These are phyloP conservation scores for Pogonus chalceus DNA, from an alignment of 1,140 invertebrate species.

Conservation along the genomic window DNA sequence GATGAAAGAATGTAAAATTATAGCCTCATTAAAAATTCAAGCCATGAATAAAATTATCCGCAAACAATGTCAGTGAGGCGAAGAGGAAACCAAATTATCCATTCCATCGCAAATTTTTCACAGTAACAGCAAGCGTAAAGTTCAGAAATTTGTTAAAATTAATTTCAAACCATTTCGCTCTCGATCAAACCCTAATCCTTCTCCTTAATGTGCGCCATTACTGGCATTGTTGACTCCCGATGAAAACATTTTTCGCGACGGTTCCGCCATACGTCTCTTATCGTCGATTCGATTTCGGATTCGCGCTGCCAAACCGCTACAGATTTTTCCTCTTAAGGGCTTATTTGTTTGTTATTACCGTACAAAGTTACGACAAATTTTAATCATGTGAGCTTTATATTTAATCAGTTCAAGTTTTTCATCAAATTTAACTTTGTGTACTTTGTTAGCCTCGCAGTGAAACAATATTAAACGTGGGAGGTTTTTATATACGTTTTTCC, in stretches of 20 bases:
- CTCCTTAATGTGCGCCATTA: conserved; percentile 2
- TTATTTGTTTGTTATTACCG: conserved; percentile 1
- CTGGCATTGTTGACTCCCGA: neutral
- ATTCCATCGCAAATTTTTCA: neutral
- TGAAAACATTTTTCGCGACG: conserved; percentile 1
- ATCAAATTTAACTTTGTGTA: too few relatives aligned
- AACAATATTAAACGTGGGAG: too few relatives aligned
- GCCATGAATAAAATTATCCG: too few relatives aligned
- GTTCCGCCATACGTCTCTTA: neutral
- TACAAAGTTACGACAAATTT: neutral
- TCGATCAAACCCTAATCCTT: neutral
- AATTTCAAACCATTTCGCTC: conserved; percentile 1
- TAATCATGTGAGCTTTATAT: neutral
- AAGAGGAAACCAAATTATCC: neutral
- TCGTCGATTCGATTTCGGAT: neutral
- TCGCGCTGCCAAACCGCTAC: too few relatives aligned
- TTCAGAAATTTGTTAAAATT: conserved; percentile 5
- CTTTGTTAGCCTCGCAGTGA: too few relatives aligned
- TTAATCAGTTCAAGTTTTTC: too few relatives aligned
- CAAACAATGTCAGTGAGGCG: too few relatives aligned
- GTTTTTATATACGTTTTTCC: too few relatives aligned
- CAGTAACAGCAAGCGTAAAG: too few relatives aligned
- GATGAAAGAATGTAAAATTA: too few relatives aligned
- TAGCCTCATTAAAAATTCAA: too few relatives aligned
- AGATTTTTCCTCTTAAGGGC: too few relatives aligned